A percentile compares a stretch with the other conserved stretches of the same genome.
Evolutionary conservation across 2,888 invertebrate genomes (phyloP).

Genomic region (Pyrocoelia pectoralis): DNA sequence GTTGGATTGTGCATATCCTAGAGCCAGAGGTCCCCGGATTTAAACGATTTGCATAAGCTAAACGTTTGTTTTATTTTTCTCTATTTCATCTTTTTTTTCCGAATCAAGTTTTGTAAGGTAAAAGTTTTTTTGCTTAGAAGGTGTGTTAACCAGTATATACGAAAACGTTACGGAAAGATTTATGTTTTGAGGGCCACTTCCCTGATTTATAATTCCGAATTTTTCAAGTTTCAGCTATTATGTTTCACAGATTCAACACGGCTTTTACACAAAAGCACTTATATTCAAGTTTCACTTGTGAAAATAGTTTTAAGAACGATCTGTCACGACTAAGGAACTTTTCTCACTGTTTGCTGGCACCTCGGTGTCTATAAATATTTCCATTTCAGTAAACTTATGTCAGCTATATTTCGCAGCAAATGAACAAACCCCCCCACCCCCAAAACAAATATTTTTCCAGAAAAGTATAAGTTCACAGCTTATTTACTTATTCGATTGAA

Average conservation of each 20-base stretch:
- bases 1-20: constrained; percentile 8
- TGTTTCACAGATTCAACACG: constrained; percentile 30
- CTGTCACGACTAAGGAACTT: constrained; percentile 35
- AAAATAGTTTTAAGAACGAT: constrained; percentile 36
- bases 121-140: constrained; percentile 18
- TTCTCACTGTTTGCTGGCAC: constrained; percentile 37
- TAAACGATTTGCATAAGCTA: constrained; percentile 18
- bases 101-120: constrained; percentile 11
- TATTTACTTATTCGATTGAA: constrained; percentile 15
- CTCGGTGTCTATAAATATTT: constrained; percentile 36
- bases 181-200: constrained; percentile 22
- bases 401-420: constrained; percentile 29
- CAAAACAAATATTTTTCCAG: constrained; percentile 28
- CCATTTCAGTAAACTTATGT: constrained; percentile 36
- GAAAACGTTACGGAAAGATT: constrained; percentile 18
- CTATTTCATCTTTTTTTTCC: constrained; percentile 20
- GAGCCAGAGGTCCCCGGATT: not conserved
- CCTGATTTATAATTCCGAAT: constrained; percentile 30
- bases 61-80: constrained; percentile 17
- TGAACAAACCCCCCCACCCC: constrained; percentile 23
- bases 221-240: constrained; percentile 32
- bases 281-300: constrained; percentile 35
- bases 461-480: constrained; percentile 4
- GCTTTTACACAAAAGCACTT: constrained; percentile 34
- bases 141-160: constrained; percentile 7